Percentiles rank a stretch among this genome's conserved stretches.
Conservation (phyloP, 2,797 vertebrate genomes). For the Pseudotriccus pelzelni region DNA sequence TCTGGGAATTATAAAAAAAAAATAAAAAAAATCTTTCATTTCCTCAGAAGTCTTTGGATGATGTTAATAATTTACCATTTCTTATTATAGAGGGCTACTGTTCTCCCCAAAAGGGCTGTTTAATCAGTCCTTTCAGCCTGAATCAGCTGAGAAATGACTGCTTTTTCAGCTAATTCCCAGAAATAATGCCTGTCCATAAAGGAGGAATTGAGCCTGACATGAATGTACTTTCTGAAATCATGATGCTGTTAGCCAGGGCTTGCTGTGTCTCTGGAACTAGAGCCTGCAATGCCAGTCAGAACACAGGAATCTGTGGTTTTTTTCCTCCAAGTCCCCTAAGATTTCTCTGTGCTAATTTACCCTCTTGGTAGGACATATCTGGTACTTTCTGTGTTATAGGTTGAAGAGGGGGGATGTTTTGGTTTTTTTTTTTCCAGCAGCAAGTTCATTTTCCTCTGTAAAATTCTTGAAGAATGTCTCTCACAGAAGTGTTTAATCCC, state of each 20-base stretch:
- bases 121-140: background rate
- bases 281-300: background rate
- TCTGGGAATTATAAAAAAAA: background rate
- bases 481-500: background rate
- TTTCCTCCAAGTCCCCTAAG: background rate
- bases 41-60: background rate
- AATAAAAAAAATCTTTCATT: background rate
- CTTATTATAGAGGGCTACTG: background rate
- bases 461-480: background rate
- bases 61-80: background rate
- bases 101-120: background rate
- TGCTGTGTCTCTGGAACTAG: background rate
- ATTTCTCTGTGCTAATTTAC: background rate
- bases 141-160: background rate
- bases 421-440: background rate
- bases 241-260: background rate
- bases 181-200: background rate
- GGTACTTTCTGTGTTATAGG: background rate
- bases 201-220: background rate
- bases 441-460: background rate
- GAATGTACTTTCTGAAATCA: background rate
- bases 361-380: background rate
- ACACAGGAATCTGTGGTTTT: background rate
- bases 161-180: constrained; percentile 7
- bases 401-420: background rate